Evolutionary conservation across 2,113 vertebrate species (phyloP), one percentile per base, ranked within the genome.

Genomic region (Ochotona curzoniae): DNA sequence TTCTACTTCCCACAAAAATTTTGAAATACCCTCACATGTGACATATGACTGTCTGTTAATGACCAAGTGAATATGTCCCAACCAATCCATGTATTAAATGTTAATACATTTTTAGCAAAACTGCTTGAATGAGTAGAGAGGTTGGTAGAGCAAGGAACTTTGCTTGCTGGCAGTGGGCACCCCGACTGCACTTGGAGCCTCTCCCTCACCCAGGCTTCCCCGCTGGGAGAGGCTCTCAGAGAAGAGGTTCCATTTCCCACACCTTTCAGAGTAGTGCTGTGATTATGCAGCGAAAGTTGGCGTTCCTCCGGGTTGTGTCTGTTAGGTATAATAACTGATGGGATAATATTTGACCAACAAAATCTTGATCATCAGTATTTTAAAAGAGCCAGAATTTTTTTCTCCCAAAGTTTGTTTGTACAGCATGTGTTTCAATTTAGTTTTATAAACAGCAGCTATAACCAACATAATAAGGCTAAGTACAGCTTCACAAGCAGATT

Each of bases 361-460:
- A 95, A 30, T 83, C 79, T 75, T 94, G 69, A 90, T 93, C 89
- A 92, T 96, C 75, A 75, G 97, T 91, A 93, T 95, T 97, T 96
- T 82, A 80, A 95, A 96, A 97, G 83, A 88, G 63, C 70, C 70
- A 73, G 61, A 30, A 89, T 81, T 57, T 74, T n/a, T 92, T 83
- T 61, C 79, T 54, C 80, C 93, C 92, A 87, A 32, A 95, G 71
- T 97, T 98, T 97, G 96, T 98, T 95, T 96, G 54, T 78, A 47
- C 38, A 95, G 89, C 95, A 96, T 97, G 76, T 97, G 96, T 97
- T 95, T 98, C 94, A 93, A 67, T 97, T 97, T 98, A 94, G 75
- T 76, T 97, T 96, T 96, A 57, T 97, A 96, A 98, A 96, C 1
- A 83, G 35, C 94, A 93, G 15, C 96, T 96, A 76, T 96, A 95